These are phyloP conservation scores for Rhombomys opimus DNA, from an alignment of 2,113 vertebrate genomes.

Conservation along the genomic window DNA sequence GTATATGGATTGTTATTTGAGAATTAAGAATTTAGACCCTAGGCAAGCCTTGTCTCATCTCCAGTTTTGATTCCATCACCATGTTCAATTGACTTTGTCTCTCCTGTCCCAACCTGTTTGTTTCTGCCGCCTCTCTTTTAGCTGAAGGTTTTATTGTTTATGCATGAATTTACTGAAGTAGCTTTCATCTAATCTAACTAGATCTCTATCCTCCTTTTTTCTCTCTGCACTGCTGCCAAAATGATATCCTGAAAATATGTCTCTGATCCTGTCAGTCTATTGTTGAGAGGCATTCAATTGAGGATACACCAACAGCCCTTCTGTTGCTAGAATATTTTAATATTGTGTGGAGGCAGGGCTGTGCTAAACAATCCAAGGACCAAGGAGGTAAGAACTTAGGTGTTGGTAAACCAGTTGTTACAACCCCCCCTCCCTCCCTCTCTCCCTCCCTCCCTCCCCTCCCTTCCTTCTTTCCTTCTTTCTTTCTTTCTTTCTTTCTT, in stretches of 20 bases:
- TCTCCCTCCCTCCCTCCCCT: no score
- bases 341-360: constrained; percentile 10
- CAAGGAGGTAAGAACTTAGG: constrained; percentile 37
- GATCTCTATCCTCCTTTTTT: not conserved
- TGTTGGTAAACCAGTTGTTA: not conserved
- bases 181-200: constrained; percentile 9
- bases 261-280: not conserved
- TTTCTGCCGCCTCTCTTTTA: not conserved
- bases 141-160: not conserved
- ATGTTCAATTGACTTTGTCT: not conserved
- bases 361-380: not conserved
- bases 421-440: not conserved
- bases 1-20: not conserved
- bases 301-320: constrained; percentile 12
- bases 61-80: not conserved
- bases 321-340: constrained; percentile 40
- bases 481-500: not conserved
- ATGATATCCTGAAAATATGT: constrained; percentile 20
- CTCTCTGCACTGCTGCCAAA: not conserved
- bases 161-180: not conserved
- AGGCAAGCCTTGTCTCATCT: constrained; percentile 6
- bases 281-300: constrained; percentile 14
- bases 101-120: not conserved
- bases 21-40: not conserved
- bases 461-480: fast-evolving